Conservation (phyloP, 2,113 vertebrate genomes). For the Syrmaticus mikado region DNA sequence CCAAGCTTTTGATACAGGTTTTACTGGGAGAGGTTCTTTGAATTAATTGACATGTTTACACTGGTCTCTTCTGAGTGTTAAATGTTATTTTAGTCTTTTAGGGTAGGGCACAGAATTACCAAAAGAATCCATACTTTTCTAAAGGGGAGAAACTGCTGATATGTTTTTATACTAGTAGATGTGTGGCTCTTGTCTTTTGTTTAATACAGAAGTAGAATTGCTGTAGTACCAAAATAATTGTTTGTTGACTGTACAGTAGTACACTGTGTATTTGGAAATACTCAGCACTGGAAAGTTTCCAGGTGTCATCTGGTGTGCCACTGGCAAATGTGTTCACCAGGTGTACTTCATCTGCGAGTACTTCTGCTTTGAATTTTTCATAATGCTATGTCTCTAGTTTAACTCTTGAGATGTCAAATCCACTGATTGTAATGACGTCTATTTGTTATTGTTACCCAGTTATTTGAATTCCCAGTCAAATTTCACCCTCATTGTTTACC, state of each 20-base stretch:
- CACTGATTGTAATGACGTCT: not conserved
- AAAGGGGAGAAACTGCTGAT: not conserved
- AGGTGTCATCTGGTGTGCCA: slow-evolving; percentile 36
- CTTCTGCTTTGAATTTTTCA: slow-evolving; percentile 36
- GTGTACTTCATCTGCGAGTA: slow-evolving; percentile 37
- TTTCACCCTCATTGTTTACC: not conserved
- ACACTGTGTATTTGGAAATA: slow-evolving; percentile 40
- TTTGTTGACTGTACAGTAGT: slow-evolving; percentile 30
- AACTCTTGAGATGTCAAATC: not conserved
- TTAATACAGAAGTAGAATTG: not conserved
- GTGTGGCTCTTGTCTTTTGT: not conserved
- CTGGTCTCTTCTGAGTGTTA: not conserved
- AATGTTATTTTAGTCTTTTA: not conserved
- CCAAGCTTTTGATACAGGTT: not conserved
- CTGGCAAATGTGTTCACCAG: slow-evolving; percentile 44
- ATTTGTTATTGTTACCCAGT: not conserved
- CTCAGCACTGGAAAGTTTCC: not conserved
- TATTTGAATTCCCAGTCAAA: not conserved
- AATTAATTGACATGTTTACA: not conserved
- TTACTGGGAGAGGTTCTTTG: not conserved
- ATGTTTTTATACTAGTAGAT: not conserved
- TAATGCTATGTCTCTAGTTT: not conserved
- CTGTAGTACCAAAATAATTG: not conserved
- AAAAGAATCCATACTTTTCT: not conserved
- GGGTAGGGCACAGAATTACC: not conserved